Evolutionary conservation across 2,113 vertebrate genomes (phyloP).

Genomic region (Phrynosoma blainvillii): DNA sequence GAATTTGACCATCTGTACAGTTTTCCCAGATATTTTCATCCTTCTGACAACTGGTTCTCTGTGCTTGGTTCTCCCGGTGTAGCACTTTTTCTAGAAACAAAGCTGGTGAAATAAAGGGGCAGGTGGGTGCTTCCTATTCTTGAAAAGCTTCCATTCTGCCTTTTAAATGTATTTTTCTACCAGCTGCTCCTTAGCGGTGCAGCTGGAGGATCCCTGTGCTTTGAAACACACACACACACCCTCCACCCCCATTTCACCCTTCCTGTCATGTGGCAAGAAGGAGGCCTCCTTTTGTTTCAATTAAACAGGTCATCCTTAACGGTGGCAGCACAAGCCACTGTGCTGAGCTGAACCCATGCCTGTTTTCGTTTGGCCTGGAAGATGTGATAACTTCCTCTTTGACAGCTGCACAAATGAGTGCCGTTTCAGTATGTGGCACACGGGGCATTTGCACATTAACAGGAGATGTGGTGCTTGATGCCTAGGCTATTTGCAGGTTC

Average conservation of each 20-base stretch:
- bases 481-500: not conserved
- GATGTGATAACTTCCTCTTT: slow-evolving; percentile 49
- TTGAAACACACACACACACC: not conserved
- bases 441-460: slow-evolving; percentile 5
- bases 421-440: slow-evolving; percentile 24
- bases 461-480: slow-evolving; percentile 40
- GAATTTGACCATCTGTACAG: no score
- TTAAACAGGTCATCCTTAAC: not conserved
- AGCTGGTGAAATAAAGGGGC: slow-evolving; percentile 25
- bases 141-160: slow-evolving; percentile 54
- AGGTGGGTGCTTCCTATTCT: not conserved
- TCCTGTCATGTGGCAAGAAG: slow-evolving; percentile 36
- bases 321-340: rapidly evolving
- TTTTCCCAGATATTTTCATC: not conserved
- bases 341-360: slow-evolving; percentile 12
- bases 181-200: slow-evolving; percentile 50
- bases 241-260: slow-evolving; percentile 37
- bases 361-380: slow-evolving; percentile 31
- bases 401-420: slow-evolving; percentile 3
- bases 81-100: slow-evolving; percentile 37
- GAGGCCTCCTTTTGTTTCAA: slow-evolving; percentile 15
- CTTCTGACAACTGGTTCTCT: not conserved
- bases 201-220: not conserved
- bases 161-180: slow-evolving; percentile 9
- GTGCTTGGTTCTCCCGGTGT: slow-evolving; percentile 40